Base-by-base conservation (phyloP, 2,888 invertebrate genomes). In the Oxytorus armatus region DNA sequence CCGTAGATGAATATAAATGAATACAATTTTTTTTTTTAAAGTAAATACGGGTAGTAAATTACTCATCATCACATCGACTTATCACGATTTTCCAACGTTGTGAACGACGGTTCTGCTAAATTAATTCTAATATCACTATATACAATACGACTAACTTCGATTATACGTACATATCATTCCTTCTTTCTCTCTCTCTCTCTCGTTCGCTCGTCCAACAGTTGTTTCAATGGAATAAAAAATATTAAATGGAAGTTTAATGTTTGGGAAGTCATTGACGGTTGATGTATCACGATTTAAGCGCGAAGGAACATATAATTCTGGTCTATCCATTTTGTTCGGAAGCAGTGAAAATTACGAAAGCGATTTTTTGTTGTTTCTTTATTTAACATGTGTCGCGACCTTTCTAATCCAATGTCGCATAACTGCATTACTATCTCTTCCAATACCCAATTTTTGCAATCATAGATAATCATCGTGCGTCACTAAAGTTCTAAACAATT, bases 101-200 rank as follows among this genome's bases (percentile, higher is more conserved):
- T 23, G 47, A 70, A 44, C 25, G 16, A 10, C 70, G 47, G 36
- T 23, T 59, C 36, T 25, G 11, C 36, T 33, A 16, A 65, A 66
- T 53, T 68, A 68, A 59, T 61, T 47, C 82, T 82, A 82, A 69
- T 80, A 82, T 80, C 80, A 82, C 82, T 82, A 82, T 82, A 55
- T 80, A 80, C 78, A 74, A 80, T 74, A 72, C 75, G 68, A 61
- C 77, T 79, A 76, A n/a, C n/a, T 33, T 72, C 66, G 66, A 73
- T 74, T 73, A 74, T 42, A 69, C 73, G 49, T 49, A 66, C 61
- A 44, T 65, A n/a, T 59, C 39, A 49, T 70, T 63, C n/a, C 44
- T 59, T 63, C 29, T 79, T 49, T 55, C 39, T 79, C 36, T 21
- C 18, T 69, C 39, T 39, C 42, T 18, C 63, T 70, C 44, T 59